Base-by-base conservation (phyloP, 2,113 vertebrate genomes). In the Drymodes brunneopygia region DNA sequence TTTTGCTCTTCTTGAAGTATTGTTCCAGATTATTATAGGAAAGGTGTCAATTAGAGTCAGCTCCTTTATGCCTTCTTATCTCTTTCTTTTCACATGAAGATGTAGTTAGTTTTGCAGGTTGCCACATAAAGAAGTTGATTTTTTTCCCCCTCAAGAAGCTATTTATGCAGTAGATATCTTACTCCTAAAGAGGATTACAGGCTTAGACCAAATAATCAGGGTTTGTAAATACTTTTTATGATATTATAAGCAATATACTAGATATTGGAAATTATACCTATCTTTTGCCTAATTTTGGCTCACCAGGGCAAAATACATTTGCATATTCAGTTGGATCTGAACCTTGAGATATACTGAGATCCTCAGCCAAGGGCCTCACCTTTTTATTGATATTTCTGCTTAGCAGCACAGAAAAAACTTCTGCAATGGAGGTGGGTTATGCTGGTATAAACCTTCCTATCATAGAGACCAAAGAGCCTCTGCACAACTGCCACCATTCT, bases 41-140 rank as follows among this genome's bases (percentile, higher is more conserved):
- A 91, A 87, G 66, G 62, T 96, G 78, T 82, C 94, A 94, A 53
- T 93, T 95, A 95, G 69, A 86, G 66, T 94, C 89, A 92, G 25
- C 19, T 92, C 29, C 67, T 94, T 80, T 88, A 86, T 97, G 29
- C 35, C 23, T 88, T 54, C 61, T 90, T 93, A 85, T 90, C 62
- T 93, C 73, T 73, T 82, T 74, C 64, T 86, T 92, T 96, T 85
- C 47, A 81, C 38, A 66, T 50, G 72, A 92, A 62, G 45, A 57
- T 72, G 16, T 60, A 93, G 87, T 72, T 75, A 81, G 54, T 82
- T 96, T 92, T 90, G 83, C 33, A 83, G 38, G 50, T 90, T 83
- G 10, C 40, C 33, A 86, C 33, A 86, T 78, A 81, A 88, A 60
- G 29, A 87, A 81, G 28, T 48, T 80, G 36, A 44, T 64, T 38